Evolutionary conservation across 2,113 vertebrate genomes (phyloP), one percentile per base, ranked within the genome.

Genomic region (Eptesicus fuscus): DNA sequence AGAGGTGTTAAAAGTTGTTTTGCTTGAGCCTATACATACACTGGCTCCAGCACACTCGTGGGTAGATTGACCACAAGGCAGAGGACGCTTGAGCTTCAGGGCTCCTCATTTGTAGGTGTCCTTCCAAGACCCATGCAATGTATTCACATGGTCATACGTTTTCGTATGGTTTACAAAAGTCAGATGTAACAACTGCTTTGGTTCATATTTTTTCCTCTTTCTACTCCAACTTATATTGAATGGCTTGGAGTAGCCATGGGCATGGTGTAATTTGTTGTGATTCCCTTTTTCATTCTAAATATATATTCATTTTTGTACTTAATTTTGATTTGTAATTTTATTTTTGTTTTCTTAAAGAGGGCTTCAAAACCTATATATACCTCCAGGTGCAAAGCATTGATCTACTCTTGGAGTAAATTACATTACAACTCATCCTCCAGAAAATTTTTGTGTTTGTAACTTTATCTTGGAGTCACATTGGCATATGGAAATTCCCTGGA

Each of bases 231-330:
- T 63, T 79, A 28, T 40, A 42, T 22, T 7, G 6, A 86, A 47
- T 65, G 51, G n/a, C 9, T 91, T 92, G 37, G 56, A 61, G 25
- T 95, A 83, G 30, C 65, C 28, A 37, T 16, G 28, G 59, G 32
- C 73, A 70, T 35, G 4, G 42, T 61, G 23, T 86, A 25, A 67
- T 83, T 89, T 67, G 47, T 35, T 37, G n/a, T n/a, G 30, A 61
- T 92, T 80, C 74, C 35, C 76, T 92, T 93, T 30, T 44, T 77
- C 59, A 69, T 92, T 83, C 17, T 63, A 88, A 95, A 88, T 80
- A 67, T 74, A 18, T 28, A 40, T n/a, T 87, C 10, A 63, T 59
- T 90, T 94, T 80, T 63, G 51, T 25, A 63, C 23, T 28, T 83
- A 37, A 82, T 77, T 91, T 78, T 82, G 49, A 87, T 61, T 87